Percentiles rank a stretch among this genome's conserved stretches.
phyloP scores from a whole-genome alignment of 2,888 invertebrate species.

The Mythimna impura region DNA sequence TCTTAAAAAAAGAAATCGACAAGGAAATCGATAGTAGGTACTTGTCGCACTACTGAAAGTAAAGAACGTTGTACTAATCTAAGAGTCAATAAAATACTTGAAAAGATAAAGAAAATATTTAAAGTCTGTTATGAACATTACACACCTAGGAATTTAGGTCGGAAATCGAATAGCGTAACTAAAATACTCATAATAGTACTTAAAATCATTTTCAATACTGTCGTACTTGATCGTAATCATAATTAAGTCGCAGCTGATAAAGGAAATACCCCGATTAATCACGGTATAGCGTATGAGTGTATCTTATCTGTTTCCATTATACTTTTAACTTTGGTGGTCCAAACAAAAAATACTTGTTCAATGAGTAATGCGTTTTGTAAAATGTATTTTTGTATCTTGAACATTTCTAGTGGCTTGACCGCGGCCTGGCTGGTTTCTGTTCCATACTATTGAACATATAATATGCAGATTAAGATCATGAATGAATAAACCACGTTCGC shows the following conservation, averaged over 20 bases:
- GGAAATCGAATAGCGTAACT: neutral
- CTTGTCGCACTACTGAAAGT: neutral
- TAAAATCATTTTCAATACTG: conserved; percentile 9
- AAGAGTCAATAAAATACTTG: neutral
- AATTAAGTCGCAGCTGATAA: conserved; percentile 16
- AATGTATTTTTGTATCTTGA: conserved; percentile 38
- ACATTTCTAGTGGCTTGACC: conserved; percentile 33
- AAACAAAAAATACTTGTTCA: conserved; percentile 28
- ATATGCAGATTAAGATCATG: conserved; percentile 51
- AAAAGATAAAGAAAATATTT: neutral
- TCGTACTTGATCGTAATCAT: conserved; percentile 11
- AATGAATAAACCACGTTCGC: conserved; percentile 55
- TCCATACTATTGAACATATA: conserved; percentile 40
- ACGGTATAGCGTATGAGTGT: conserved; percentile 18
- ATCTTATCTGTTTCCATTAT: conserved; percentile 36
- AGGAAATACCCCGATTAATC: conserved; percentile 5
- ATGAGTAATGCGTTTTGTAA: conserved; percentile 27
- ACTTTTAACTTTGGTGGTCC: conserved; percentile 17
- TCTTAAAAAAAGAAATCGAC: neutral
- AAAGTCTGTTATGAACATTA: neutral
- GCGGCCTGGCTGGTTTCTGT: conserved; percentile 7
- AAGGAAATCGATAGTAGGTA: neutral
- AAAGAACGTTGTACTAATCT: conserved; percentile 3
- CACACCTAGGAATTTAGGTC: neutral
- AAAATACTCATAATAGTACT: neutral